These are phyloP conservation scores for Indicator indicator DNA, from an alignment of 2,113 vertebrate genomes.

Conservation along the genomic window DNA sequence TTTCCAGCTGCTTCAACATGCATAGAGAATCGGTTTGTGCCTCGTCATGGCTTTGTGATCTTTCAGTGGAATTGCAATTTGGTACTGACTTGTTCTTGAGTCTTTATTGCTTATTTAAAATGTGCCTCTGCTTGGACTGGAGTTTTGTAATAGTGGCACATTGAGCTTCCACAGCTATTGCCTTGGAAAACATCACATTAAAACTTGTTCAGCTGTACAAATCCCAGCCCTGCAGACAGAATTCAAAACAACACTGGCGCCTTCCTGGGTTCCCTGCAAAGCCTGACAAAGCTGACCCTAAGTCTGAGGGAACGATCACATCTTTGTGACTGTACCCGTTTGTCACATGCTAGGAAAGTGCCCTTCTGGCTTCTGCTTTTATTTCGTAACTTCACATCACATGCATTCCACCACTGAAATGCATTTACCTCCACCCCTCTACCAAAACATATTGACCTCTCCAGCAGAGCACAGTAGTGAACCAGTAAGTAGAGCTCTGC, in stretches of 20 bases:
- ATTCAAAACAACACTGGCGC: neutral
- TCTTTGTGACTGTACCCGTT: neutral
- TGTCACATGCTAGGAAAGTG: fast-evolving
- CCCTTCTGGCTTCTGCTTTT: neutral
- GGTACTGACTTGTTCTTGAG: neutral
- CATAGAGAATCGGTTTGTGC: slow-evolving; percentile 10
- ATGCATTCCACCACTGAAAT: neutral
- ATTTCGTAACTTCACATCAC: neutral
- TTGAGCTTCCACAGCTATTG: neutral
- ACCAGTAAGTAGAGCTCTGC: neutral
- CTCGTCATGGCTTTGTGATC: slow-evolving; percentile 4
- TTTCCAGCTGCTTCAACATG: slow-evolving; percentile 28
- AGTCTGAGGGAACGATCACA: neutral
- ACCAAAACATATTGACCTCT: neutral
- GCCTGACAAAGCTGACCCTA: neutral
- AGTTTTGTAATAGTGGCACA: neutral
- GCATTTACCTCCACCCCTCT: neutral
- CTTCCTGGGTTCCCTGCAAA: slow-evolving; percentile 25
- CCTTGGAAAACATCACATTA: slow-evolving; percentile 38
- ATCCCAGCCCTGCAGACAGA: slow-evolving; percentile 12
- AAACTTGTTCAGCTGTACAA: slow-evolving; percentile 57
- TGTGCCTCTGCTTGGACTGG: neutral
- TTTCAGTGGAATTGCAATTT: neutral
- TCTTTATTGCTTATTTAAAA: slow-evolving; percentile 55
- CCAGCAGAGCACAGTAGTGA: neutral